These are phyloP conservation scores for Temnothorax longispinosus DNA, from an alignment of 1,140 invertebrate species.

Conservation along the genomic window DNA sequence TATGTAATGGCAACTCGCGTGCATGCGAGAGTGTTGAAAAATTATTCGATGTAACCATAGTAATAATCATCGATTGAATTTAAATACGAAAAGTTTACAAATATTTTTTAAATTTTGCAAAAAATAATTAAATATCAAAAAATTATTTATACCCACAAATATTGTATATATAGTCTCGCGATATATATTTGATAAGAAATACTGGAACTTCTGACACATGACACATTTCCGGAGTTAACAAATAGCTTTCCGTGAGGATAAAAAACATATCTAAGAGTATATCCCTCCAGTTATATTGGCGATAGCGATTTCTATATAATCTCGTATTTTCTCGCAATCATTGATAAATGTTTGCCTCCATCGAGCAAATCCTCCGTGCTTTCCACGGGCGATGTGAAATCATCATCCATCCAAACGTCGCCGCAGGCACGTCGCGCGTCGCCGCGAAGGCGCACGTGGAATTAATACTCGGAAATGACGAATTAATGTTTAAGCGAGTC, in stretches of 20 bases:
- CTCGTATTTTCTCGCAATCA: background rate
- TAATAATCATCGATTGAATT: background rate
- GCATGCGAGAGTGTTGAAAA: background rate
- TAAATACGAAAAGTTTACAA: background rate
- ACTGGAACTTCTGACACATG: background rate
- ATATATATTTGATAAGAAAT: background rate
- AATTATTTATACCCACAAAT: background rate
- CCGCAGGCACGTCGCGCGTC: constrained; percentile 15
- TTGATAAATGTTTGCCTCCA: constrained; percentile 11
- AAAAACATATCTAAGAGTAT: constrained; percentile 1
- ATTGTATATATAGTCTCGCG: background rate
- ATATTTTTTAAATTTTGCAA: background rate
- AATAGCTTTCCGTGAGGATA: background rate
- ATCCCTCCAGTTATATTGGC: background rate
- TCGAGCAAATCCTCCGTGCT: background rate
- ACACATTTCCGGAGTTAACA: background rate
- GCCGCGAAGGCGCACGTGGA: constrained; percentile 33
- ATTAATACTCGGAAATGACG: constrained; percentile 69
- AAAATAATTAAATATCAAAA: background rate
- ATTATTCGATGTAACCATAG: background rate
- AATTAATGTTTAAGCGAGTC: constrained; percentile 68
- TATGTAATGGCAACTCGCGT: constrained; percentile 16
- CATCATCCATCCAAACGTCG: background rate
- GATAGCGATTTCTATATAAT: constrained; percentile 17
- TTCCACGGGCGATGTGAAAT: background rate